Conservation (phyloP, 1,140 invertebrate genomes). For the Leucophenga varia region DNA sequence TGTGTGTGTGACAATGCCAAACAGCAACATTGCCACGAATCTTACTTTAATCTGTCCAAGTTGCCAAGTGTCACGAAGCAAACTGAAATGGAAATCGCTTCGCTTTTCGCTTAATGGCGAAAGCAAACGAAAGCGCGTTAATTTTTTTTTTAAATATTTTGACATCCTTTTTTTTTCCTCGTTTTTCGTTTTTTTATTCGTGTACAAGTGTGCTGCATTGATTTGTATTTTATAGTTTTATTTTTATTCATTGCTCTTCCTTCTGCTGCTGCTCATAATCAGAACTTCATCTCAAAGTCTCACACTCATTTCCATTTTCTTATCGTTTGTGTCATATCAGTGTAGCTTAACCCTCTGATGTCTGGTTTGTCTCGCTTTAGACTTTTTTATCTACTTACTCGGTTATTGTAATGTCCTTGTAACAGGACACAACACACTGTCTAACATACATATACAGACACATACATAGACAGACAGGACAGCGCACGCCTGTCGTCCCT, state of each 20-base stretch:
- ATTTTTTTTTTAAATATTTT: conserved; percentile 10
- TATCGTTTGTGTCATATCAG: conserved; percentile 36
- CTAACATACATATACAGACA: conserved; percentile 14
- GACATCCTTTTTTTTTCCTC: conserved; percentile 1
- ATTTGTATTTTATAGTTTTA: too few species aligned
- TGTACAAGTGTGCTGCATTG: too few species aligned
- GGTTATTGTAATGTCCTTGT: too few species aligned
- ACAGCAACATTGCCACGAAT: too few species aligned
- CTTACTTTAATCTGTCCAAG: conserved; percentile 54
- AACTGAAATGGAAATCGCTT: conserved; percentile 54
- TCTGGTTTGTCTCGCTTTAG: conserved; percentile 1
- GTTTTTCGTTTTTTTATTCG: conserved; percentile 1
- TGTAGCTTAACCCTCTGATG: conserved; percentile 2
- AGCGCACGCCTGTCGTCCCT: conserved; percentile 36
- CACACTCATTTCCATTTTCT: too few species aligned
- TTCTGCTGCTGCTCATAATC: too few species aligned
- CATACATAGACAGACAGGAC: conserved; percentile 33
- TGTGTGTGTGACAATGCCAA: too few species aligned
- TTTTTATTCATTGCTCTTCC: too few species aligned
- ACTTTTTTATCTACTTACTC: conserved; percentile 4
- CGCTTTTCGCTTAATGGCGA: conserved; percentile 53
- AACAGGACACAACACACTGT: too few species aligned
- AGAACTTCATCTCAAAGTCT: conserved; percentile 11
- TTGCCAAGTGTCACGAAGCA: conserved; percentile 54
- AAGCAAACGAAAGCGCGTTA: conserved; percentile 15